These are phyloP conservation scores for Eupithecia abbreviata DNA, from an alignment of 2,888 invertebrate species.

Conservation along the genomic window DNA sequence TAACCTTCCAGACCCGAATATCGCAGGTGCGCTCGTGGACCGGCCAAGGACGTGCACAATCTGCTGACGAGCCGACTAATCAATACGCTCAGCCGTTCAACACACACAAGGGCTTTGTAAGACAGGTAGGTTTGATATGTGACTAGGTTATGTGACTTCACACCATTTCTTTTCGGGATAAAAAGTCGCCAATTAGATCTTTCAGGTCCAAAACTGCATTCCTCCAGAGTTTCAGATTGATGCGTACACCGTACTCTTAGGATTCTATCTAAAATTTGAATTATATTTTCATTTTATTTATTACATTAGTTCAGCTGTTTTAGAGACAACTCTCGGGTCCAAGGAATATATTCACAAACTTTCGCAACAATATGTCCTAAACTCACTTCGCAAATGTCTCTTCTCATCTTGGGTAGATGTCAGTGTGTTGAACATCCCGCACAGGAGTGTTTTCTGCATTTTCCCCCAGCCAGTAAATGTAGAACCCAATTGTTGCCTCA, in stretches of 20 bases:
- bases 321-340: no score
- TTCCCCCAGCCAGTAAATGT: no score
- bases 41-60: constrained; percentile 65
- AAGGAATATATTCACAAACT: no score
- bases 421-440: no score
- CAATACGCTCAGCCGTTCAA: constrained; percentile 79
- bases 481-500: no score
- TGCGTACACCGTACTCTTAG: neutral
- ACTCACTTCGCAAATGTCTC: no score
- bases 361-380: no score
- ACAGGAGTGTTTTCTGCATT: no score
- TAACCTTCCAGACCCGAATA: constrained; percentile 72
- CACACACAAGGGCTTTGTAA: constrained; percentile 65
- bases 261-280: neutral
- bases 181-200: neutral
- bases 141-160: neutral
- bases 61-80: constrained; percentile 68
- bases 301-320: neutral
- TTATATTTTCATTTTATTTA: neutral
- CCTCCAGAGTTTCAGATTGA: neutral
- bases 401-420: no score
- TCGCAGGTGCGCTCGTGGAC: constrained; percentile 82
- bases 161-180: neutral
- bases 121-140: constrained; percentile 59
- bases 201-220: neutral